Evolutionary conservation across 2,797 vertebrate genomes (phyloP), one percentile per base, ranked within the genome.

Genomic region (Lacerta viridis): DNA sequence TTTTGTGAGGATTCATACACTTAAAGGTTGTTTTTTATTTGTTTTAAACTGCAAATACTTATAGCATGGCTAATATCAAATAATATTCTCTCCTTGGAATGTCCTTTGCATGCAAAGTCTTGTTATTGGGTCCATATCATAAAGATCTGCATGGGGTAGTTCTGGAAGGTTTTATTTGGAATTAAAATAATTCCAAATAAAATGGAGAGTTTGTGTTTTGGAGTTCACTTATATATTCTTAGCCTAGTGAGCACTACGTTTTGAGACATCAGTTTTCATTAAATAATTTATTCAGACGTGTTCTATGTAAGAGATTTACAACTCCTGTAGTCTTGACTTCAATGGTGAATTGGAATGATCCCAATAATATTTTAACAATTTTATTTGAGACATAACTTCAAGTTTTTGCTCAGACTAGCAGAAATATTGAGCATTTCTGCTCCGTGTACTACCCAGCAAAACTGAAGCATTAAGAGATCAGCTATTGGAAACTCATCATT

Each of bases 21-120:
- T 80, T 84, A 92, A 78, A 39, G 23, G 0, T 39, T 80, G 27
- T 1, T 77, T 64, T 33, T 7, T 61, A 13, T 50, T 15, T n/a
- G 23, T 86, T 86, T 86, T 86, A 80, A 41, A 69, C 29, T 41
- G 77, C 69, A 55, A 23, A 43, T 15, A 83, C 11, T 78, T 93
- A 84, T 59, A 88, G 86, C 88, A 87, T 27, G 80, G 55, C 4
- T 17, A 80, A 85, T 81, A 84, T 59, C 76, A 78, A 36, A 78
- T 87, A 79, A 87, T 50, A 39, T 27, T 87, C n/a, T 74, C 36
- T 7, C 17, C 11, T 50, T 87, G 41, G 27, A 66, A 75, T 41
- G 61, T 59, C 1, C 25, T 87, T 90, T 7, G 50, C 82, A 79
- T 93, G 17, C 68, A 1, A 74, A 80, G 84, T 78, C 15, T 66